phyloP scores from a whole-genome alignment of 2,113 vertebrate genomes.

The Sciurus niger region DNA sequence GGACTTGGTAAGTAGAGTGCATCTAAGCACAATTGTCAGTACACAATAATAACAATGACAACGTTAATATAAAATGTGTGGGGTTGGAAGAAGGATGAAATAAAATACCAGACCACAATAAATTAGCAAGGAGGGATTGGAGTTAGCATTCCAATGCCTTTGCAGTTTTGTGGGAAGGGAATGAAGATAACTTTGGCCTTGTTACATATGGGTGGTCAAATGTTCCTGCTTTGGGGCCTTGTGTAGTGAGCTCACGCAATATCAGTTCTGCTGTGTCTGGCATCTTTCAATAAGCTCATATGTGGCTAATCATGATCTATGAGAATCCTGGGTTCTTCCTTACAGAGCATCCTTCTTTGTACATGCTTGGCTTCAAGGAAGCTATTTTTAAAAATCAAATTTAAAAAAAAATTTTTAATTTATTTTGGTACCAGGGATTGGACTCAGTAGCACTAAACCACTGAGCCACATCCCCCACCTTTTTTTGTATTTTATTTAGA shows the following conservation, averaged over 20 bases:
- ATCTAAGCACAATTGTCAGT: neutral
- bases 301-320: neutral
- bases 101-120: neutral
- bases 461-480: no score
- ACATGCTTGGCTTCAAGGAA: neutral
- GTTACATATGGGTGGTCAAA: neutral
- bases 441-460: no score
- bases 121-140: neutral
- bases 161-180: slow-evolving; percentile 18
- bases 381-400: no score
- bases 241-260: neutral
- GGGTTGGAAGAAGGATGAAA: slow-evolving; percentile 39
- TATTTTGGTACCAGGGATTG: no score
- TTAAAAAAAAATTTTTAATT: no score
- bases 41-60: neutral
- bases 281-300: neutral
- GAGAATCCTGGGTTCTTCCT: neutral
- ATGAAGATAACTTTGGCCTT: neutral
- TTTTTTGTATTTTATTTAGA: no score
- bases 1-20: neutral
- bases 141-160: neutral
- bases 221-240: neutral
- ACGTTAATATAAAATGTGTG: neutral
- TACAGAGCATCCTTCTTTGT: neutral
- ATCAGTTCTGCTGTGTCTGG: neutral